These are phyloP conservation scores for Corythaixoides concolor DNA, from an alignment of 2,113 vertebrate genomes.

Conservation along the genomic window DNA sequence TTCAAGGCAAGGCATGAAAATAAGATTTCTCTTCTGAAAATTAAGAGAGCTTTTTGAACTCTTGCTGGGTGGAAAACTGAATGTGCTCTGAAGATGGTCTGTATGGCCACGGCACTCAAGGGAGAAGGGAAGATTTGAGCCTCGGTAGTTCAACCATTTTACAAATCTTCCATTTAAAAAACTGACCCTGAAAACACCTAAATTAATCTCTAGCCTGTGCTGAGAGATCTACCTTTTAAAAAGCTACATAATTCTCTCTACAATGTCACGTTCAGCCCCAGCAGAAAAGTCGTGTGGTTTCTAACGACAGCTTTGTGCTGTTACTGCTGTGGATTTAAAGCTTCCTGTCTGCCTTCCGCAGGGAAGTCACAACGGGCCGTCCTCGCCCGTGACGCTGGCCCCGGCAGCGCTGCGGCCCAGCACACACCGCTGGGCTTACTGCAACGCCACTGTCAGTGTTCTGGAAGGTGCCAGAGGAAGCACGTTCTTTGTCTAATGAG, in stretches of 20 bases:
- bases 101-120: neutral
- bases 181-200: neutral
- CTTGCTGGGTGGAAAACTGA: neutral
- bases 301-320: neutral
- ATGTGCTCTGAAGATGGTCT: neutral
- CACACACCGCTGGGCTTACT: neutral
- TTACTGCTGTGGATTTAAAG: neutral
- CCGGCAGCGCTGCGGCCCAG: accelerated
- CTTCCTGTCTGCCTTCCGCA: neutral
- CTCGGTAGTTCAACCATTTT: neutral
- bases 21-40: neutral
- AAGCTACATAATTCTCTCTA: neutral
- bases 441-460: accelerated
- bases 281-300: neutral
- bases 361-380: neutral
- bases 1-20: neutral
- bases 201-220: neutral
- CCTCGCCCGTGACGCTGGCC: accelerated
- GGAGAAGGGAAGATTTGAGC: neutral
- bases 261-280: neutral
- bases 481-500: neutral
- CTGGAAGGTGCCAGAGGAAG: neutral
- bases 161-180: neutral
- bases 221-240: neutral
- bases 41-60: neutral